Conservation (phyloP, 2,888 invertebrate genomes). For the Ormyrus rosae region DNA sequence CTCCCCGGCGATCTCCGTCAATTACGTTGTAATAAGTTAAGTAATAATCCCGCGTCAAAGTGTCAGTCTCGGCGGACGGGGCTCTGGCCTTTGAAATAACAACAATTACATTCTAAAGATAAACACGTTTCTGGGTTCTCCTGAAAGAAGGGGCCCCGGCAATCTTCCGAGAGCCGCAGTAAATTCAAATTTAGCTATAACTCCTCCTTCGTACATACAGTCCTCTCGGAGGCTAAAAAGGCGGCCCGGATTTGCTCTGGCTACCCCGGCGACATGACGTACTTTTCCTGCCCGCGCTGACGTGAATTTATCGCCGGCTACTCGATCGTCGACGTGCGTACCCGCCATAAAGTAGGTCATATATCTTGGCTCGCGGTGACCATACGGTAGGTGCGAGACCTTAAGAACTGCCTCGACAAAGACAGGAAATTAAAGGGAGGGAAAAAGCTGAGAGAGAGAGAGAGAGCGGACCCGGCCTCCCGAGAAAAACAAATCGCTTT, state of each 20-base stretch:
- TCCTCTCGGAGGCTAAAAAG: conserved; percentile 41
- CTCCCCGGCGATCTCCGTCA: conserved; percentile 25
- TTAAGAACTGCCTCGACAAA: conserved; percentile 21
- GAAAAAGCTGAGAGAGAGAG: neutral
- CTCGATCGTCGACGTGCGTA: conserved; percentile 61
- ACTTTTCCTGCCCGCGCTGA: conserved; percentile 51
- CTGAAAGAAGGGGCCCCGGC: conserved; percentile 19
- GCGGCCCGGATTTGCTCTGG: conserved; percentile 48
- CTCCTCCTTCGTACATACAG: conserved; percentile 35
- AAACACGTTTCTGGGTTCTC: conserved; percentile 44
- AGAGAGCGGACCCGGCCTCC: too few relatives aligned
- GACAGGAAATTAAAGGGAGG: conserved; percentile 38
- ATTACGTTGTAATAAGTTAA: conserved; percentile 41
- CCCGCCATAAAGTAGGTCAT: conserved; percentile 64
- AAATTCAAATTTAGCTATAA: conserved; percentile 57
- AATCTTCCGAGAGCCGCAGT: conserved; percentile 24
- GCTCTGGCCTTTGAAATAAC: conserved; percentile 23
- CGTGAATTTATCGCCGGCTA: conserved; percentile 63
- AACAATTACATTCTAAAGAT: conserved; percentile 47
- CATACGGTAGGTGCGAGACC: conserved; percentile 39
- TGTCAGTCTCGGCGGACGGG: conserved; percentile 28
- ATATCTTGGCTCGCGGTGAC: conserved; percentile 62
- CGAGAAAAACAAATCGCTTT: too few relatives aligned
- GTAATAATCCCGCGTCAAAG: conserved; percentile 46
- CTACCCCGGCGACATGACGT: conserved; percentile 42